phyloP scores from a whole-genome alignment of 2,888 invertebrate genomes.

The Steromphala cineraria region DNA sequence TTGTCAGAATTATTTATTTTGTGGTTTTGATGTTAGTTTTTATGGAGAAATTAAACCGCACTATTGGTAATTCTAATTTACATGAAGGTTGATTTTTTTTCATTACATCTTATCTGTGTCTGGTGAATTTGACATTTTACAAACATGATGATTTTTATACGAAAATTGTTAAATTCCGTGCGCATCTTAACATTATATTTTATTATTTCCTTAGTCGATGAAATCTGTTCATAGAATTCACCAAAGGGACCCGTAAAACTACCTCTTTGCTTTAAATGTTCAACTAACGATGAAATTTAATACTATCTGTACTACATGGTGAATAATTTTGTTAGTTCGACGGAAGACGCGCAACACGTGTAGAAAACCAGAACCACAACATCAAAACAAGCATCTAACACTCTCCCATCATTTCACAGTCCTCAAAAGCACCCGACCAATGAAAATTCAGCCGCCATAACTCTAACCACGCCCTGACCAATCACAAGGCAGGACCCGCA shows the following conservation, averaged over 20 bases:
- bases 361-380: not conserved
- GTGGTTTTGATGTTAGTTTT: too few species aligned
- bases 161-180: too few species aligned
- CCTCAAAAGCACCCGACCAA: conserved; percentile 8
- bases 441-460: not conserved
- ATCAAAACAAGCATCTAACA: not conserved
- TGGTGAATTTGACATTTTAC: too few species aligned
- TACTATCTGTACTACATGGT: not conserved
- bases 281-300: not conserved
- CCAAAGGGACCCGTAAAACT: not conserved
- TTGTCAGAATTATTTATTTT: not conserved
- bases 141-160: too few species aligned
- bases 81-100: too few species aligned
- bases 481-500: not conserved
- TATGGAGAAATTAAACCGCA: not conserved
- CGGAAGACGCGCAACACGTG: conserved; percentile 6
- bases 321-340: conserved; percentile 12
- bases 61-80: too few species aligned
- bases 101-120: too few species aligned
- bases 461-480: not conserved
- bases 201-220: too few species aligned
- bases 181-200: too few species aligned
- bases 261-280: not conserved
- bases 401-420: conserved; percentile 6
- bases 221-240: too few species aligned